Base-by-base conservation (phyloP, 2,113 vertebrate species). In the Zosterops hypoxanthus region DNA sequence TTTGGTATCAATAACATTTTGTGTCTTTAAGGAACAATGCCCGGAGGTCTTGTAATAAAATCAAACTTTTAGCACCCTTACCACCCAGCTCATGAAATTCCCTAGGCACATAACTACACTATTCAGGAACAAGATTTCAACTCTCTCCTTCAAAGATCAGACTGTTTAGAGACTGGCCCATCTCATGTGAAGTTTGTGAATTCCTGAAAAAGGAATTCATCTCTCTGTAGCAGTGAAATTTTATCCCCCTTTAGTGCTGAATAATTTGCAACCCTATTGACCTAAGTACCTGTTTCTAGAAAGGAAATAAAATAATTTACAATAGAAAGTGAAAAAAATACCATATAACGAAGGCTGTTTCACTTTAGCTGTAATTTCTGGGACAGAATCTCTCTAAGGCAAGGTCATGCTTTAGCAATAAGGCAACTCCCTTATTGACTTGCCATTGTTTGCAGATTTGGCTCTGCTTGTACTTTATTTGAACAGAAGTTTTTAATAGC, bases 351-450 rank as follows among this genome's bases (percentile, higher is more conserved):
- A 88, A 80, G 64, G 22, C 31, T 60, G 6, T 76, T 69, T 65
- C 22, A 42, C 14, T 65, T 59, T 26, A 82, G 25, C 66, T 75
- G 3, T 65, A 65, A 73, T 69, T 94, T 76, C 71, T 64, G 36
- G 68, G 20, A 49, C 15, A 60, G 26, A 79, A 82, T 49, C 47
- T 68, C 75, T 66, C 53, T 53, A 88, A 53, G 46, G 22, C 53
- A 72, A 90, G 76, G 26, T 71, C 29, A 72, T 55, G 17, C 24
- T 79, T 81, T 73, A 64, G 52, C 39, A 85, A 68, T 34, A 55
- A 44, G 66, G 36, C 36, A 85, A 91, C 85, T 80, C 85, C 90
- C 73, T 92, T 88, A 69, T 6, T 75, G 60, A 94, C 75, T 89
- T 64, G 36, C 23, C 21, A 33, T 7, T 71, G 29, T 88, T 93